These are phyloP conservation scores for Lasius fuliginosus DNA, from an alignment of 2,888 invertebrate species.

Conservation along the genomic window DNA sequence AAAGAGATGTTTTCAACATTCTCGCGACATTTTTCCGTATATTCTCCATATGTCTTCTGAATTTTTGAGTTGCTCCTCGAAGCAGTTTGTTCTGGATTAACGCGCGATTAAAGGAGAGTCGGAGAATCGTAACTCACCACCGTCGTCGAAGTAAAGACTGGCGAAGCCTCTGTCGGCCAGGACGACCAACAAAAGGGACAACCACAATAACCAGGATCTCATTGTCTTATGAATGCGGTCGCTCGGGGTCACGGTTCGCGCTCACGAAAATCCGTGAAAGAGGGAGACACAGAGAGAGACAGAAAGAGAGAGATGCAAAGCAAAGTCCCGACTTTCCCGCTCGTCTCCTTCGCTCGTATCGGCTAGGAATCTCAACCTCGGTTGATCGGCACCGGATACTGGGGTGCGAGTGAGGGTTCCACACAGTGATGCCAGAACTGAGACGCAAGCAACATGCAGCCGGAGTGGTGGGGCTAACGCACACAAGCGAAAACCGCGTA, in stretches of 20 bases:
- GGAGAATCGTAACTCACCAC: slow-evolving; percentile 84
- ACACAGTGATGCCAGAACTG: too few relatives aligned
- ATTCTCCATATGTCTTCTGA: background rate
- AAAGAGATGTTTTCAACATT: background rate
- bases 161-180: slow-evolving; percentile 77
- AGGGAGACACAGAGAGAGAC: slow-evolving; percentile 4
- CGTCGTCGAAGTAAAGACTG: slow-evolving; percentile 83
- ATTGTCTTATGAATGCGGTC: slow-evolving; percentile 65
- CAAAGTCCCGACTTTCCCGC: slow-evolving; percentile 19
- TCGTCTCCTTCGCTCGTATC: slow-evolving; percentile 22
- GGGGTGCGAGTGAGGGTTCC: slow-evolving; percentile 82
- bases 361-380: slow-evolving; percentile 37
- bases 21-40: background rate
- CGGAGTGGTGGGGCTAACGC: too few relatives aligned
- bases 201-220: slow-evolving; percentile 80
- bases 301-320: background rate
- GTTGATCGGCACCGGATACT: slow-evolving; percentile 54
- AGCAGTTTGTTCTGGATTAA: background rate
- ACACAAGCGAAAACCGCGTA: too few relatives aligned
- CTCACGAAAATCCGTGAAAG: slow-evolving; percentile 17
- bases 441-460: too few relatives aligned
- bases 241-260: slow-evolving; percentile 33
- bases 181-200: slow-evolving; percentile 77
- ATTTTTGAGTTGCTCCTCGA: background rate
- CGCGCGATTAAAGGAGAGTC: background rate